Conservation (phyloP, 2,113 vertebrate species). For the Eleginops maclovinus region DNA sequence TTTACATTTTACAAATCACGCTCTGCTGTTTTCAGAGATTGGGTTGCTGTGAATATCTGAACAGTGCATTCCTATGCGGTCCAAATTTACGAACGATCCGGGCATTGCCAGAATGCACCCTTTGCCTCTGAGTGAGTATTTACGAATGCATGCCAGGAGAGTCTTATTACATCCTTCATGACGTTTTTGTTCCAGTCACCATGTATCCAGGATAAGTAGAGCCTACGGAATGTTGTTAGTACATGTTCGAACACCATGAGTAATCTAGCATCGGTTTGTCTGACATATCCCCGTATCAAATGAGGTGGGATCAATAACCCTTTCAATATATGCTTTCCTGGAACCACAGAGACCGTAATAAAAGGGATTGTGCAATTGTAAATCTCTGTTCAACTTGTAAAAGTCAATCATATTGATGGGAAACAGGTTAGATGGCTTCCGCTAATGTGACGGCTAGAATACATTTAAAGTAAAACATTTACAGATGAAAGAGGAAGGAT, state of each 20-base stretch:
- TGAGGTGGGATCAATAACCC: not conserved
- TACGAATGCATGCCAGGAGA: too few species aligned
- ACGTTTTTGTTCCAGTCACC: too few species aligned
- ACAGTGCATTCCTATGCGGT: too few species aligned
- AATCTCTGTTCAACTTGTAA: not conserved
- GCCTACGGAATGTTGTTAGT: not conserved
- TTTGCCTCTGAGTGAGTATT: too few species aligned
- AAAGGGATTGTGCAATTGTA: not conserved
- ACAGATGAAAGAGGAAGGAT: not conserved
- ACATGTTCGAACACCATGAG: not conserved
- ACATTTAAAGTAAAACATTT: not conserved
- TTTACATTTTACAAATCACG: too few species aligned
- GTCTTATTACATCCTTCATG: too few species aligned
- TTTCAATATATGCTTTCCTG: not conserved
- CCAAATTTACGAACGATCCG: too few species aligned
- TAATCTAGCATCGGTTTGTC: not conserved
- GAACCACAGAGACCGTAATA: not conserved
- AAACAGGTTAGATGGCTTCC: not conserved
- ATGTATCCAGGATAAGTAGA: too few species aligned
- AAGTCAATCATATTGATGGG: not conserved
- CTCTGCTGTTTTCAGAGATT: too few species aligned
- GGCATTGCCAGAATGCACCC: too few species aligned
- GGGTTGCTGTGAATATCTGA: too few species aligned
- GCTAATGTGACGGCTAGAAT: not conserved
- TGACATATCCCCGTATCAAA: not conserved